phyloP scores from a whole-genome alignment of 2,888 invertebrate genomes.

The Isoperla grammatica region DNA sequence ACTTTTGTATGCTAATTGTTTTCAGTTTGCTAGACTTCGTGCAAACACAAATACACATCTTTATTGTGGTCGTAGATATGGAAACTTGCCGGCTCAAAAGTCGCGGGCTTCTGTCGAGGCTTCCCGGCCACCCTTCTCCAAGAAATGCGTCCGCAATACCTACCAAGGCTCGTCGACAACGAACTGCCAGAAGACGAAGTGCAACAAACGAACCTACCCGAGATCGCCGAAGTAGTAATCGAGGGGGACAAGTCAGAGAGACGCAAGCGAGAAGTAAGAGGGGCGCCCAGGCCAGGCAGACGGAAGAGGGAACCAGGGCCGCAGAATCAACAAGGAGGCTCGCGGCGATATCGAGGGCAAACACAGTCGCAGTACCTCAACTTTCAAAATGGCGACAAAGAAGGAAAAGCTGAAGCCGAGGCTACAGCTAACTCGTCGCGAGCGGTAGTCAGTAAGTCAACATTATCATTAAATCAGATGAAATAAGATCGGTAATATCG shows the following conservation, averaged over 20 bases:
- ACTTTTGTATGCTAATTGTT: too few relatives aligned
- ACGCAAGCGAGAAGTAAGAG: constrained; percentile 22
- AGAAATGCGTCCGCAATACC: constrained; percentile 34
- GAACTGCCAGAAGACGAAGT: constrained; percentile 39
- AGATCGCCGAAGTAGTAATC: constrained; percentile 31
- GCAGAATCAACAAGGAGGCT: neutral
- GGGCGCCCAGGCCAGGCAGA: constrained; percentile 33
- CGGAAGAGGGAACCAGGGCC: too few relatives aligned
- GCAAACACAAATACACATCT: too few relatives aligned
- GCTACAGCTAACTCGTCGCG: constrained; percentile 65
- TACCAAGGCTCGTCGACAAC: constrained; percentile 36
- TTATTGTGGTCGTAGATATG: constrained; percentile 40
- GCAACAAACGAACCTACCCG: neutral
- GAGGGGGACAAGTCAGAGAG: constrained; percentile 33
- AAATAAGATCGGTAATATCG: too few relatives aligned
- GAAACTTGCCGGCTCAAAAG: constrained; percentile 44
- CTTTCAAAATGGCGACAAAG: constrained; percentile 48
- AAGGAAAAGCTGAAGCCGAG: constrained; percentile 77
- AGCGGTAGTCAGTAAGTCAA: constrained; percentile 64
- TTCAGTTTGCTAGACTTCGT: too few relatives aligned
- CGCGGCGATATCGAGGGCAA: constrained; percentile 58
- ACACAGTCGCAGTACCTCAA: constrained; percentile 80
- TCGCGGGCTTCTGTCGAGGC: constrained; percentile 47
- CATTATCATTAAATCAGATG: too few relatives aligned
- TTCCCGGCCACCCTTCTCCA: constrained; percentile 43